Evolutionary conservation across 2,113 vertebrate species (phyloP), one percentile per base, ranked within the genome.

Genomic region (Uropsilus gracilis): DNA sequence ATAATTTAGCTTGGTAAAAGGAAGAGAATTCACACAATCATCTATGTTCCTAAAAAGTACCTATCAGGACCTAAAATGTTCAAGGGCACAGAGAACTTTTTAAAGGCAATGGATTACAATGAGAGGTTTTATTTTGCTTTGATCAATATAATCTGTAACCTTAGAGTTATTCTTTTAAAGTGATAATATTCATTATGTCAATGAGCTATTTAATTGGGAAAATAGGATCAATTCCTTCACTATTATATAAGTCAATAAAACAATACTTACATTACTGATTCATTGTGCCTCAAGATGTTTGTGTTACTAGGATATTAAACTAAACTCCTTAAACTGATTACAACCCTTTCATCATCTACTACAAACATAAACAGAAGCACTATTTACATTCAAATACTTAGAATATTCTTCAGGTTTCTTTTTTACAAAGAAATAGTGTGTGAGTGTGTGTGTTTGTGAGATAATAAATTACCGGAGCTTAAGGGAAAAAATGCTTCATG

Each of bases 381-480:
- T 71, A 18, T 91, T 91, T 68, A 86, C 14, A 81, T 73, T 71
- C 22, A 82, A 39, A 75, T n/a, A 80, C 30, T 14, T 94, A 44
- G 64, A 86, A 64, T 86, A 92, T 61, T 37, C 0, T 73, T 81
- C 22, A 81, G 9, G 17, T 66, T 86, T 80, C 72, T 34, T n/a
- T n/a, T 30, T 63, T 64, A 76, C 53, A 34, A 30, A 18, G 16
- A 63, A 14, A 64, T 32, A n/a, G 0, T 77, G 10, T 13, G 9
- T 34, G 6, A 68, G 83, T 89, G 55, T 34, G 91, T 59, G 48
- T 66, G n/a, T 86, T 59, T 76, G 8, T n/a, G 26, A 64, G 18
- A 3, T 39, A 91, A 69, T 68, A 96, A 95, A 89, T 88, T 34
- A 86, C 81, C 80, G 34, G 81, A 96, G 73, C 57, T 94, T 96